phyloP scores from a whole-genome alignment of 2,113 vertebrate species.

The Platysteira castanea region DNA sequence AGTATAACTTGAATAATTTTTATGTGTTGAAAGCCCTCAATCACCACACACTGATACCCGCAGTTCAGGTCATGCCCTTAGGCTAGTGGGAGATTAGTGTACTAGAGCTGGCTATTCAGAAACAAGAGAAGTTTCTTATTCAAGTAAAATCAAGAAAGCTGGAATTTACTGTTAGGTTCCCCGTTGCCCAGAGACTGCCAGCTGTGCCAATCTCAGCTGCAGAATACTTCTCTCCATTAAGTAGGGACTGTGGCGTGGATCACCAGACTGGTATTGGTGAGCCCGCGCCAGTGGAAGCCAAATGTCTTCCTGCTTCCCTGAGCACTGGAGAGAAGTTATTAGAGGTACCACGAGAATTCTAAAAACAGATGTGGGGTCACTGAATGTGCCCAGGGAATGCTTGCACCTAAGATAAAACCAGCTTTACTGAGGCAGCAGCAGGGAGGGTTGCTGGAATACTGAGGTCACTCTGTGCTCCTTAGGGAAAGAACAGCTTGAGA shows the following conservation, averaged over 20 bases:
- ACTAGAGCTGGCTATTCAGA: neutral
- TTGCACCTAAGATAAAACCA: neutral
- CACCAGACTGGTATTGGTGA: fast-evolving
- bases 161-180: neutral
- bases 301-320: neutral
- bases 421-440: neutral
- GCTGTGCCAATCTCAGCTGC: neutral
- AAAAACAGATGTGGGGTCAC: neutral
- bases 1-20: slow-evolving; percentile 4
- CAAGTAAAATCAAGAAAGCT: neutral
- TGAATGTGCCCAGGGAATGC: neutral
- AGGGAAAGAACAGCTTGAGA: neutral
- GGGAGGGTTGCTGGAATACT: neutral
- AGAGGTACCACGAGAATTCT: neutral
- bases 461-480: fast-evolving
- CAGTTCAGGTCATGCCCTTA: neutral
- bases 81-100: neutral
- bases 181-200: neutral
- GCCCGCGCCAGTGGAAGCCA: fast-evolving
- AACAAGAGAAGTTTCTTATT: neutral
- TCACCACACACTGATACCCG: neutral
- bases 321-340: neutral
- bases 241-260: neutral
- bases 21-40: neutral
- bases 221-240: neutral